phyloP scores from a whole-genome alignment of 2,113 vertebrate genomes.

The Cryptomyrus ogoouensis region DNA sequence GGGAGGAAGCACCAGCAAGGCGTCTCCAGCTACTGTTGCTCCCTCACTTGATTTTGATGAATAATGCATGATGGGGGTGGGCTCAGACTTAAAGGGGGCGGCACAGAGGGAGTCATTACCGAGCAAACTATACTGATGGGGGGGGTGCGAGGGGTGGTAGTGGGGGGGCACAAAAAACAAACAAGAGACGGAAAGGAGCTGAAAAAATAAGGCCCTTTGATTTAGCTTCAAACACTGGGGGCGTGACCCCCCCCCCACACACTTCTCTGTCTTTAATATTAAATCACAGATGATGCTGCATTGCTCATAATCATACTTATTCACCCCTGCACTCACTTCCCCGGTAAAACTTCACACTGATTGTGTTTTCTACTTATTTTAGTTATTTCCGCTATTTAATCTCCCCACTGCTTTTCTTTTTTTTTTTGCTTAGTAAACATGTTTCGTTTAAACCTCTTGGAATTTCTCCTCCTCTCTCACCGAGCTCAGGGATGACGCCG shows the following conservation, averaged over 20 bases:
- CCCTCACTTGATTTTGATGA: slow-evolving; percentile 98
- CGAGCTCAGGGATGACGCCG: background rate
- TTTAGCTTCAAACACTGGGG: slow-evolving; percentile 54
- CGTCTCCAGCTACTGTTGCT: slow-evolving; percentile 81
- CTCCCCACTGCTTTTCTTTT: background rate
- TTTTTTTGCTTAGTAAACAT: slow-evolving; percentile 1
- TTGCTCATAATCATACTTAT: slow-evolving; percentile 56
- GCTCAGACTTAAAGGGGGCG: slow-evolving; percentile 67
- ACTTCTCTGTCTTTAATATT: slow-evolving; percentile 34
- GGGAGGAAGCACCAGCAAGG: slow-evolving; percentile 90
- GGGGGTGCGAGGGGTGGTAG: background rate
- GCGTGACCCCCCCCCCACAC: slow-evolving; percentile 31
- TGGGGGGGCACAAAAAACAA: slow-evolving; percentile 54
- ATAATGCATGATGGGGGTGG: slow-evolving; percentile 83
- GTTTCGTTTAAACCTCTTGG: background rate
- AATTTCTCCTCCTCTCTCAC: background rate
- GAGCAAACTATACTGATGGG: slow-evolving; percentile 67
- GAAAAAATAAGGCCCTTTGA: slow-evolving; percentile 51
- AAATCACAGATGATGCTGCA: slow-evolving; percentile 46
- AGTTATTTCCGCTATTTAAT: background rate
- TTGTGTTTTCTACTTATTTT: background rate
- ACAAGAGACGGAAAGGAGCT: slow-evolving; percentile 45
- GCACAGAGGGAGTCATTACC: slow-evolving; percentile 76
- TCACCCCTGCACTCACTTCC: slow-evolving; percentile 48
- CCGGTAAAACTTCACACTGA: slow-evolving; percentile 29